Base-by-base conservation (phyloP, 2,888 invertebrate species). In the Anoncus sp. region DNA sequence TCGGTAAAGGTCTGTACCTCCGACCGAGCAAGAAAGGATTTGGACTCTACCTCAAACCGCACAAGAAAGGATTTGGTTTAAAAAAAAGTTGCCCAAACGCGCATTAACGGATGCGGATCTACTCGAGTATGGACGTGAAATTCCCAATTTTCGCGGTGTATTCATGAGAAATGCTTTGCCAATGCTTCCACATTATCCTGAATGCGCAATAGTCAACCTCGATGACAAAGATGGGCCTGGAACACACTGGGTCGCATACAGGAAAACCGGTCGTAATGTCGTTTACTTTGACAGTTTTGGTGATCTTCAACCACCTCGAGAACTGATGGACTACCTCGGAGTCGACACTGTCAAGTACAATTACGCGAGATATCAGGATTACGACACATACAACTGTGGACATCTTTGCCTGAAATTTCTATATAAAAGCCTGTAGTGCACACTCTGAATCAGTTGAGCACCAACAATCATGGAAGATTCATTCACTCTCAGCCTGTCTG, bases 131-230 rank as follows among this genome's bases (percentile, higher is more conserved):
- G 82, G 81, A 71, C 4, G 9, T 12, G 77, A 12, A 70, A 82
- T 88, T 77, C 82, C 84, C 27, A 43, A 87, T 75, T 89, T 89
- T 77, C 82, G 88, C 49, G 89, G 87, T 14, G 85, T 90, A 78
- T 88, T 83, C 70, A 87, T 87, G 85, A 47, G 85, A 70, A 74
- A 74, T 45, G 70, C 18, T 0, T 55, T 73, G 24, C 60, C 71
- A 2, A 49, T 2, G 1, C 18, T 6, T 24, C 51, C 45, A 2
- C 43, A 18, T 12, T 27, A 71, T 6, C 16, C 12, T 24, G 66
- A 72, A 45, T 59, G 60, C 1, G 75, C 49, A n/a, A 66, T 66
- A n/a, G n/a, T n/a, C n/a, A n/a, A n/a, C n/a, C n/a, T n/a, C n/a
- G n/a, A n/a, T n/a, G n/a, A n/a, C n/a, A n/a, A n/a, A n/a, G n/a